Percentiles rank a stretch among this genome's conserved stretches.
Conservation (phyloP, 2,113 vertebrate species). For the Naja naja region DNA sequence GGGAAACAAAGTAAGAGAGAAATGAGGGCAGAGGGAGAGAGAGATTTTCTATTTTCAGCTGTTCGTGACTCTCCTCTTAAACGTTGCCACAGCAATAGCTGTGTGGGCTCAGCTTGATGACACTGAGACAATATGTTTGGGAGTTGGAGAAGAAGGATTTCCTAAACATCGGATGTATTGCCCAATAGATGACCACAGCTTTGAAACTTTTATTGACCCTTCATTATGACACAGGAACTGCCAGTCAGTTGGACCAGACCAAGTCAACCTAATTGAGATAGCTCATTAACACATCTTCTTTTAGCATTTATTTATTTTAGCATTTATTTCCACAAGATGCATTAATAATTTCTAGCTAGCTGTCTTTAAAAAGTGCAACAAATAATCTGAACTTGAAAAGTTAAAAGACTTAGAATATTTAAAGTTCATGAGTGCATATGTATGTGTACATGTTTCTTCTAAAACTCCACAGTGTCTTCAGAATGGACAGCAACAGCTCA, state of each 20-base stretch:
- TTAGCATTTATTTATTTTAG: background rate
- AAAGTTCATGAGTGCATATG: background rate
- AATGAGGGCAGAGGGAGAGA: background rate
- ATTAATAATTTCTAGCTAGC: background rate
- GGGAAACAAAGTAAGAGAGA: background rate
- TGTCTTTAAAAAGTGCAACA: background rate
- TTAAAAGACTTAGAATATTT: background rate
- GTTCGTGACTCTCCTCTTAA: conserved; percentile 3
- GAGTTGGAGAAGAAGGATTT: background rate
- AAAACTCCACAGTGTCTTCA: background rate
- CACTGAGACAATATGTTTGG: background rate
- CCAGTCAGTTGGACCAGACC: background rate
- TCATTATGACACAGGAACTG: background rate
- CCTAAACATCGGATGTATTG: background rate
- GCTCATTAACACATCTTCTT: background rate
- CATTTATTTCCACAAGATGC: background rate
- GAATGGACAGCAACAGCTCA: background rate
- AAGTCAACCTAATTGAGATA: background rate
- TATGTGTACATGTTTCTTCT: background rate
- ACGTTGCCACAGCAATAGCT: conserved; percentile 27
- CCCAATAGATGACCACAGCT: background rate
- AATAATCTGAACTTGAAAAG: background rate
- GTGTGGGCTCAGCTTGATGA: background rate
- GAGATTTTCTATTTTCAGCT: background rate
- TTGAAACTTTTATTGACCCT: background rate